Base-by-base conservation (phyloP, 2,888 invertebrate genomes). In the Tachina fera region DNA sequence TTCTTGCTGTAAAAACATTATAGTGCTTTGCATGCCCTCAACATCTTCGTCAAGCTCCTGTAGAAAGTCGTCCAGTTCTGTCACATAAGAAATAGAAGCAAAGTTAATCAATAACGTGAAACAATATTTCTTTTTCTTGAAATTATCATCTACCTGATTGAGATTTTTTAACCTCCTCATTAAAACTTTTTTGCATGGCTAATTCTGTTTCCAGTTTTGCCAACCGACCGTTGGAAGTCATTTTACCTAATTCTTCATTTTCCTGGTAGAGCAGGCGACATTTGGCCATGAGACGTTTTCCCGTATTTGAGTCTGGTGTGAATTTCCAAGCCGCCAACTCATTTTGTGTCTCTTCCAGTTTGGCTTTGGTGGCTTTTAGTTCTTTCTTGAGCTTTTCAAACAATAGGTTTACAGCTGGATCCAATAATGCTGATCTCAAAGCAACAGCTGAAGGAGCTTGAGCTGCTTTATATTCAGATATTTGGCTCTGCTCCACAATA, bases 321-420 rank as follows among this genome's bases (percentile, higher is more conserved):
- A 99, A 99, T 93, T 99, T 99, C 98, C 99, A 99, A 3, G 99
- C 99, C 78, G 97, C 97, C 63, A 99, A 94, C 94, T 99, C 99
- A 93, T 98, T 98, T 93, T 99, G 99, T 19, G 98, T 98, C 93
- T 99, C 98, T 92, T 99, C 98, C 88, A 98, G 94, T 91, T 97
- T 96, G 75, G 97, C 96, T 92, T 97, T 97, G 22, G 97, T 97
- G 71, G 96, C 95, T 83, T 97, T 96, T 87, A 99, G 94, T 93
- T 99, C 99, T 92, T 97, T 96, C 89, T 97, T 96, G 91, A 99
- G 94, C 92, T 97, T 96, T 92, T 98, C 96, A 90, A 99, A 96
- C 87, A 99, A 95, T 88, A 98, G 95, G 94, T 99, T 99, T 56
- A 99, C 97, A 53, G 98, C 98, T 31, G 99, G 99, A 93, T 99